These are phyloP conservation scores for Rhopalosiphum maidis DNA, from an alignment of 1,140 invertebrate genomes.

Conservation along the genomic window DNA sequence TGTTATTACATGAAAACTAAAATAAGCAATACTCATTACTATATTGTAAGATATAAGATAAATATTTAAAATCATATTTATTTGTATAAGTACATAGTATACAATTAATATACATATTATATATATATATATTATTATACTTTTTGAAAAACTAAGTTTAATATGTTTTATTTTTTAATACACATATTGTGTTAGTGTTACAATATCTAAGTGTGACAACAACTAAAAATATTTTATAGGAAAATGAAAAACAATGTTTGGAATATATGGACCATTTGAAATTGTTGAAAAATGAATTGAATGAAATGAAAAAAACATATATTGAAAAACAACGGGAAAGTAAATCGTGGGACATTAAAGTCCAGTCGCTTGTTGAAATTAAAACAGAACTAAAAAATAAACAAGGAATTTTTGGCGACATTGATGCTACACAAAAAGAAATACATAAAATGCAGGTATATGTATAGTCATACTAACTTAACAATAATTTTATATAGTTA, in stretches of 20 bases:
- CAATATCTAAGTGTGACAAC: background rate
- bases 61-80: background rate
- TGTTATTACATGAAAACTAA: background rate
- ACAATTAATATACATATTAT: too few species aligned
- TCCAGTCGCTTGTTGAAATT: conserved; percentile 73
- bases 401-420: conserved; percentile 70
- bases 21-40: too few species aligned
- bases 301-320: conserved; percentile 69
- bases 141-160: background rate
- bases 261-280: background rate
- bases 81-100: too few species aligned
- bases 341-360: conserved; percentile 81
- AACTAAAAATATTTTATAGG: background rate
- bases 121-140: background rate
- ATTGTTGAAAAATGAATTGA: conserved; percentile 70
- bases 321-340: conserved; percentile 72
- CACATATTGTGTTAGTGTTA: background rate
- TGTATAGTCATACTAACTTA: background rate
- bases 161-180: background rate
- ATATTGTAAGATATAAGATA: background rate
- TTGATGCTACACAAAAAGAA: conserved; percentile 76
- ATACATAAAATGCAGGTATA: conserved; percentile 81
- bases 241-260: background rate
- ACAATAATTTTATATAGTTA: background rate
- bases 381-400: conserved; percentile 72